Percentiles rank a stretch among this genome's conserved stretches.
Conservation (phyloP, 2,113 vertebrate species). For the Sciurus niger region DNA sequence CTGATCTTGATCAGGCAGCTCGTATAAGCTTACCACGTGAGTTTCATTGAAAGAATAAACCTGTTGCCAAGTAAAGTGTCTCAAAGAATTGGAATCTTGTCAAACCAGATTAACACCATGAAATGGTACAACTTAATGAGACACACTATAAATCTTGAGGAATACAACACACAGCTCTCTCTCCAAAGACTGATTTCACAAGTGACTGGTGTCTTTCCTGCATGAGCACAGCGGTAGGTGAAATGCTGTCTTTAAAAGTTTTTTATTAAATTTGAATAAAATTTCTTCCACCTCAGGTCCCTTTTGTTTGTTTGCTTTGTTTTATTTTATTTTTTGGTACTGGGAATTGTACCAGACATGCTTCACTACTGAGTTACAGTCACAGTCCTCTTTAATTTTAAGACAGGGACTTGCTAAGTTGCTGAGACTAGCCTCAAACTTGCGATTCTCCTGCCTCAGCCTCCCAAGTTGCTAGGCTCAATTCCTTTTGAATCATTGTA, state of each 20-base stretch:
- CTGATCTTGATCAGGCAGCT: constrained; percentile 42
- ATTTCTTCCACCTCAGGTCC: neutral
- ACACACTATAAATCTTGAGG: constrained; percentile 52
- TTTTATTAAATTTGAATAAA: constrained; percentile 8
- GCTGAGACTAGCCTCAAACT: too few relatives aligned
- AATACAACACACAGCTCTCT: constrained; percentile 52
- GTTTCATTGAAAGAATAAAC: constrained; percentile 71
- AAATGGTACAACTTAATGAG: constrained; percentile 67
- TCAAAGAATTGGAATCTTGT: constrained; percentile 74
- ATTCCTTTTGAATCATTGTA: constrained; percentile 22
- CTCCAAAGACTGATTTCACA: constrained; percentile 33
- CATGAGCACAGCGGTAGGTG: neutral
- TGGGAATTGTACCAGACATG: too few relatives aligned
- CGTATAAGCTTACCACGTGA: constrained; percentile 57
- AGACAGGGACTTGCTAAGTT: too few relatives aligned
- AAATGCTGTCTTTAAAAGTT: neutral
- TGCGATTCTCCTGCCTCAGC: too few relatives aligned
- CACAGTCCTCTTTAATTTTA: too few relatives aligned
- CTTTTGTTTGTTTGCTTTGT: neutral
- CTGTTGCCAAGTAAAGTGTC: constrained; percentile 72
- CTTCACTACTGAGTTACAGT: too few relatives aligned
- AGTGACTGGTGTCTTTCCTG: constrained; percentile 38
- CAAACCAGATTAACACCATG: constrained; percentile 67
- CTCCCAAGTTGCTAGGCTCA: neutral
- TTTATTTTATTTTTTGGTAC: too few relatives aligned